A percentile compares a stretch with the other conserved stretches of the same genome.
These are phyloP conservation scores for Dinoponera quadriceps DNA, from an alignment of 1,140 invertebrate species.

Conservation along the genomic window DNA sequence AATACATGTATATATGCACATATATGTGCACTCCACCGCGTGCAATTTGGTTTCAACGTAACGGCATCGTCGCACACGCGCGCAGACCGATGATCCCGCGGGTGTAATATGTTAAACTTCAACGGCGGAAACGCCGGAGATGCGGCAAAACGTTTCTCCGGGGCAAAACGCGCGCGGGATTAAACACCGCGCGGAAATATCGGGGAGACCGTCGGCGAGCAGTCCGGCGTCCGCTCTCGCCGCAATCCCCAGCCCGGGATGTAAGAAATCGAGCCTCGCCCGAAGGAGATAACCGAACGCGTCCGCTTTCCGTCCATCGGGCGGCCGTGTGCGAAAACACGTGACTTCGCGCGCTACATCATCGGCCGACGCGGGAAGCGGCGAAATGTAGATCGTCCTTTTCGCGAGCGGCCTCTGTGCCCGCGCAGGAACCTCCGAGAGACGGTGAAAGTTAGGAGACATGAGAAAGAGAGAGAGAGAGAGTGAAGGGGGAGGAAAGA, in stretches of 20 bases:
- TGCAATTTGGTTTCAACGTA: conserved; percentile 44
- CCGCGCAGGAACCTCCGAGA: conserved; percentile 3
- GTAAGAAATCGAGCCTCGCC: conserved; percentile 12
- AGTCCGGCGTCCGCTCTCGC: background rate
- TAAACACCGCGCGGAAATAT: background rate
- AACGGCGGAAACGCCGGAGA: conserved; percentile 12
- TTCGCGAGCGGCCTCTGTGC: background rate
- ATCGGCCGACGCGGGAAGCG: conserved; percentile 14
- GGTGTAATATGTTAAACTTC: conserved; percentile 15
- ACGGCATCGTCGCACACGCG: conserved; percentile 22
- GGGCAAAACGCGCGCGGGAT: conserved; percentile 1
- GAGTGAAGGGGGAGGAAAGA: background rate
- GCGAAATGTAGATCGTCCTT: background rate
- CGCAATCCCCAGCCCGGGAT: too few species aligned
- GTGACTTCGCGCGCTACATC: conserved; percentile 32
- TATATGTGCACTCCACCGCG: conserved; percentile 5
- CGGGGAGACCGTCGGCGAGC: background rate
- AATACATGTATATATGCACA: background rate
- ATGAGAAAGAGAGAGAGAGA: background rate
- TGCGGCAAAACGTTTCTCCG: background rate
- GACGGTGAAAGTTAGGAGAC: conserved; percentile 19
- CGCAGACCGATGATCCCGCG: conserved; percentile 31
- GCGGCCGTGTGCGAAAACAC: conserved; percentile 19
- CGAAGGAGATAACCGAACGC: background rate
- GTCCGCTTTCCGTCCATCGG: background rate